phyloP scores from a whole-genome alignment of 1,140 invertebrate species.

The Sarcophaga peregrina region DNA sequence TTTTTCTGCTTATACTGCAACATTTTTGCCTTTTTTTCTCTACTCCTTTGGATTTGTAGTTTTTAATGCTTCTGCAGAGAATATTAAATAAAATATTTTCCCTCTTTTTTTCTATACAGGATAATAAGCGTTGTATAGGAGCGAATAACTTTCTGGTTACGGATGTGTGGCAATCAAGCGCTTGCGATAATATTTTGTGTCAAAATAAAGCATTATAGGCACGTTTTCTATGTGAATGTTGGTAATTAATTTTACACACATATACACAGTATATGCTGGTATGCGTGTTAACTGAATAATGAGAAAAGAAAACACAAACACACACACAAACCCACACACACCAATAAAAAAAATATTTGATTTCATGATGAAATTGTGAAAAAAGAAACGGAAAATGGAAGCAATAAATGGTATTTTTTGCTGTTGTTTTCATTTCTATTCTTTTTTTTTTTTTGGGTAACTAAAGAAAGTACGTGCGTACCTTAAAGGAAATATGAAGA shows the following conservation, averaged over 20 bases:
- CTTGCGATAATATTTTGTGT: slow-evolving; percentile 18
- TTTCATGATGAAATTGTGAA: not conserved
- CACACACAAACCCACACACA: too few species aligned
- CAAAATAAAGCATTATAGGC: slow-evolving; percentile 39
- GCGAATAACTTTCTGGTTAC: not conserved
- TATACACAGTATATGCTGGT: not conserved
- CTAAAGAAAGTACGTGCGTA: slow-evolving; percentile 6
- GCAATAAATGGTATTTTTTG: too few species aligned
- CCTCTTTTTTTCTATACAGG: not conserved
- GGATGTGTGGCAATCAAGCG: too few species aligned
- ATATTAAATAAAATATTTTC: slow-evolving; percentile 1
- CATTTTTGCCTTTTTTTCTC: not conserved
- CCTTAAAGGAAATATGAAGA: slow-evolving; percentile 22
- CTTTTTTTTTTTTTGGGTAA: not conserved
- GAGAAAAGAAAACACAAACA: not conserved
- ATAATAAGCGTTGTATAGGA: not conserved
- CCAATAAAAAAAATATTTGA: too few species aligned
- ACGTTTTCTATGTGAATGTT: slow-evolving; percentile 32
- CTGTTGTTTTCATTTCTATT: too few species aligned
- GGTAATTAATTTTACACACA: slow-evolving; percentile 36
- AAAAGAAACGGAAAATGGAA: not conserved
- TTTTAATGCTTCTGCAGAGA: not conserved
- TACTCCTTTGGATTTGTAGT: not conserved
- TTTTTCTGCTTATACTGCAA: too few species aligned
- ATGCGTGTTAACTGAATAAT: not conserved